Percentiles rank a stretch among this genome's conserved stretches.
phyloP scores from a whole-genome alignment of 2,113 vertebrate genomes.

The Ailuropoda melanoleuca region DNA sequence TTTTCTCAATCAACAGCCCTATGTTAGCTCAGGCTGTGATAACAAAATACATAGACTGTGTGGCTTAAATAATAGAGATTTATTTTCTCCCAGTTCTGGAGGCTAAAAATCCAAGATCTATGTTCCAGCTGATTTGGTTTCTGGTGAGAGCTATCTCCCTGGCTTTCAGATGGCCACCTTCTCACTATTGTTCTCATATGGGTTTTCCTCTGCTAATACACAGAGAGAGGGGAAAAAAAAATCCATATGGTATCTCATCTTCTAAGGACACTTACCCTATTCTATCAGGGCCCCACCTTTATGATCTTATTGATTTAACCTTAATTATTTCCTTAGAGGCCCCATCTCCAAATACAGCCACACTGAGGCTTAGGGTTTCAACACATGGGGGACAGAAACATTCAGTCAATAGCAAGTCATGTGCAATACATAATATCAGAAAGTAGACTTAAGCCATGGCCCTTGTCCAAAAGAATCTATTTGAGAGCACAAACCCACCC shows the following conservation, averaged over 20 bases:
- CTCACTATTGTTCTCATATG: background rate
- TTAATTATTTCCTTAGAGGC: background rate
- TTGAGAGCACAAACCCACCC: background rate
- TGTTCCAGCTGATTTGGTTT: background rate
- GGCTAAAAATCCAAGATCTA: background rate
- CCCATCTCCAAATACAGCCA: background rate
- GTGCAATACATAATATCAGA: background rate
- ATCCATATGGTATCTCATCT: background rate
- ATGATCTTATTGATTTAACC: background rate
- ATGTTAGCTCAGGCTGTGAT: background rate
- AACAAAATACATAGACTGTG: background rate
- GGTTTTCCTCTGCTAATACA: background rate
- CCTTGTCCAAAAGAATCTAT: background rate
- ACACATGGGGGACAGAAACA: background rate
- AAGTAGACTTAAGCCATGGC: background rate
- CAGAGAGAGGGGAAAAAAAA: no score
- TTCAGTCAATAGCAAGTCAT: background rate
- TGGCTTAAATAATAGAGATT: background rate
- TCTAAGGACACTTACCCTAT: background rate
- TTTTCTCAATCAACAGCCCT: background rate
- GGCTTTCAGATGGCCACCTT: background rate
- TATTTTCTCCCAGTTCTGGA: background rate
- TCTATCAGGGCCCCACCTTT: background rate
- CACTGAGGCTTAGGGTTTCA: background rate
- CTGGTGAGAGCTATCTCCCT: background rate